phyloP scores from a whole-genome alignment of 2,797 vertebrate genomes.

The Lagodon rhomboides region DNA sequence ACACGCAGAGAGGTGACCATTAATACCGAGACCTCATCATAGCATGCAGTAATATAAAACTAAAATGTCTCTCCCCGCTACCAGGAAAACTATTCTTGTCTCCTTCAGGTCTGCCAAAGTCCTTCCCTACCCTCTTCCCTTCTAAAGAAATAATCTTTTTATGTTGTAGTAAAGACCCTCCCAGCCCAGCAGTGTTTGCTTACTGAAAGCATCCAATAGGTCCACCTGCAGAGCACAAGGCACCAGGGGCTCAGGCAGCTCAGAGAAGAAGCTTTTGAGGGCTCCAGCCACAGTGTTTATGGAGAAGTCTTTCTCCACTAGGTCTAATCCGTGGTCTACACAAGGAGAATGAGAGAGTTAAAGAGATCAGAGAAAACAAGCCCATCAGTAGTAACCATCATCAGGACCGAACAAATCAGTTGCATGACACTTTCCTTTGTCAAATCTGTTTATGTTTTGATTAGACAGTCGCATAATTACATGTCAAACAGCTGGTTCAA shows the following conservation, averaged over 20 bases:
- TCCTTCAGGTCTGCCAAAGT: conserved; percentile 29
- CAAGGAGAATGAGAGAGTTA: conserved; percentile 27
- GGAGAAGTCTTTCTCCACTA: conserved; percentile 97
- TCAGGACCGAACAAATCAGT: conserved; percentile 41
- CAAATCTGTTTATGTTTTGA: conserved; percentile 65
- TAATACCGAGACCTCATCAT: conserved; percentile 33
- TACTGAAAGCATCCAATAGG: conserved; percentile 96
- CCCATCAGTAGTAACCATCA: conserved; percentile 29
- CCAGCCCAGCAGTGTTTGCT: conserved; percentile 84
- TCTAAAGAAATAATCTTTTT: conserved; percentile 69
- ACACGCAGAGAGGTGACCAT: neutral
- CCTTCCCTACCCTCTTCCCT: conserved; percentile 46
- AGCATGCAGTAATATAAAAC: conserved; percentile 26
- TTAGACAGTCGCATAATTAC: conserved; percentile 63
- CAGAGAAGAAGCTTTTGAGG: conserved; percentile 98
- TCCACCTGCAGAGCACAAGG: conserved; percentile 94
- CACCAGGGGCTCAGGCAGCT: conserved; percentile 95
- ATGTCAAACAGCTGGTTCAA: conserved; percentile 62
- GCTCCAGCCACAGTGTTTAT: conserved; percentile 96
- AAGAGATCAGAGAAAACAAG: conserved; percentile 39
- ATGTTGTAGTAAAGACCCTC: conserved; percentile 67
- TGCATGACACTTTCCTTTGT: conserved; percentile 56
- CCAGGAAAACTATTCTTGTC: conserved; percentile 35
- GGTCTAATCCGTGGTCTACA: conserved; percentile 92
- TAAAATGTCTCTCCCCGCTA: conserved; percentile 4